Evolutionary conservation across 2,797 vertebrate genomes (phyloP).

Genomic region (Coracias cyanogaster): DNA sequence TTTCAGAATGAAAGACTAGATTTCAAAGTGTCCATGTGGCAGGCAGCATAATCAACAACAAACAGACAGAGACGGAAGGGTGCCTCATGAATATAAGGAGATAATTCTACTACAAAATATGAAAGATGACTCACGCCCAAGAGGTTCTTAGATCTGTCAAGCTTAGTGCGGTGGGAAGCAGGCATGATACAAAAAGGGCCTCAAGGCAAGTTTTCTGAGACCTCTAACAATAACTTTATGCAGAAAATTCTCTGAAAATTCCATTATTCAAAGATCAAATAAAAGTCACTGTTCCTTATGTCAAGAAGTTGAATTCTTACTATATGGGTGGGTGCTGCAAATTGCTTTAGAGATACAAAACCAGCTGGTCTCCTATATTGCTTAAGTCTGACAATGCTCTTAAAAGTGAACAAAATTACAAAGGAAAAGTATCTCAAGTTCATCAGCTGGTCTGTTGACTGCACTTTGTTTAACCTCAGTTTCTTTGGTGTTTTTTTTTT

Average conservation of each 20-base stretch:
- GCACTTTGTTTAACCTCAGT: background rate
- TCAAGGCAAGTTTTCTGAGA: slow-evolving; percentile 29
- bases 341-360: background rate
- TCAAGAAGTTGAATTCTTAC: slow-evolving; percentile 19
- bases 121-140: background rate
- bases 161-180: background rate
- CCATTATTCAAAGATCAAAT: slow-evolving; percentile 37
- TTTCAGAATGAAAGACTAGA: background rate
- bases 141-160: slow-evolving; percentile 5
- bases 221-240: slow-evolving; percentile 11
- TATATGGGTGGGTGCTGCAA: background rate
- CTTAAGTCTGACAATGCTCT: background rate
- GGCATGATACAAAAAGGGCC: background rate
- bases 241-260: slow-evolving; percentile 43
- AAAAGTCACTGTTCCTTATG: background rate
- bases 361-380: background rate
- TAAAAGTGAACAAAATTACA: background rate
- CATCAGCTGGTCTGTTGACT: background rate
- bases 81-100: background rate
- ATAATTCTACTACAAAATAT: background rate
- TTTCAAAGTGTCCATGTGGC: background rate
- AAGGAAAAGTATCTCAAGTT: background rate
- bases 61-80: background rate
- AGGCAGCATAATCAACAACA: background rate
- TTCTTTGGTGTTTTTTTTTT: background rate